Percentiles rank a stretch among this genome's conserved stretches.
phyloP scores from a whole-genome alignment of 2,113 vertebrate species.

The Nothocercus julius region DNA sequence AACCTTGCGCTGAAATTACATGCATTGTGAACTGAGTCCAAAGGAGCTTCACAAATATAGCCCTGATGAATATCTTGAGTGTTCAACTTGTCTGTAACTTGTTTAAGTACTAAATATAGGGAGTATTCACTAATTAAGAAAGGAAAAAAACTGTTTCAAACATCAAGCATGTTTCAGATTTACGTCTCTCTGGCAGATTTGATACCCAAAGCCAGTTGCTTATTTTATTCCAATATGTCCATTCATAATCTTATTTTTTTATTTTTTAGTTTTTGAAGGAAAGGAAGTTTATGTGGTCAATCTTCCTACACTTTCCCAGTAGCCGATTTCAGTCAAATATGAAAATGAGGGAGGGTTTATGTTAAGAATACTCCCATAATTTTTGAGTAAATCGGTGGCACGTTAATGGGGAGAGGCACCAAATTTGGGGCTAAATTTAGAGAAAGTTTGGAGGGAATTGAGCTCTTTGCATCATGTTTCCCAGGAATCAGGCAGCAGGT shows the following conservation, averaged over 20 bases:
- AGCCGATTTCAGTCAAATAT: too few species aligned
- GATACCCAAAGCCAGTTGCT: background rate
- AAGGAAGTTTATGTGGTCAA: too few species aligned
- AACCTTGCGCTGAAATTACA: accelerated
- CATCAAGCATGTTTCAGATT: background rate
- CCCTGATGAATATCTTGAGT: background rate
- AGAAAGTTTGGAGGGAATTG: too few species aligned
- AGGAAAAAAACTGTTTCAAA: background rate
- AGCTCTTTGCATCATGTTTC: too few species aligned
- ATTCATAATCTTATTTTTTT: background rate
- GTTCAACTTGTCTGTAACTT: background rate
- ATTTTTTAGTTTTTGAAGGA: background rate
- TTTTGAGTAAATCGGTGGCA: too few species aligned
- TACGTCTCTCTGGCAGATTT: background rate
- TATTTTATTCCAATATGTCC: background rate
- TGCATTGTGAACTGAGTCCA: background rate
- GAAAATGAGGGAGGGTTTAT: too few species aligned
- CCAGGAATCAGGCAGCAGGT: background rate
- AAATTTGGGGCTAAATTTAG: too few species aligned
- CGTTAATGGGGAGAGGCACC: too few species aligned
- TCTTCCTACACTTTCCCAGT: too few species aligned
- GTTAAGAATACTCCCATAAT: too few species aligned
- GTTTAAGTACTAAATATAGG: background rate
- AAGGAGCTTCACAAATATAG: background rate
- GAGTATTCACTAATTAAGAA: background rate